Conservation (phyloP, 2,888 invertebrate genomes). For the Matsumyia berberina region DNA sequence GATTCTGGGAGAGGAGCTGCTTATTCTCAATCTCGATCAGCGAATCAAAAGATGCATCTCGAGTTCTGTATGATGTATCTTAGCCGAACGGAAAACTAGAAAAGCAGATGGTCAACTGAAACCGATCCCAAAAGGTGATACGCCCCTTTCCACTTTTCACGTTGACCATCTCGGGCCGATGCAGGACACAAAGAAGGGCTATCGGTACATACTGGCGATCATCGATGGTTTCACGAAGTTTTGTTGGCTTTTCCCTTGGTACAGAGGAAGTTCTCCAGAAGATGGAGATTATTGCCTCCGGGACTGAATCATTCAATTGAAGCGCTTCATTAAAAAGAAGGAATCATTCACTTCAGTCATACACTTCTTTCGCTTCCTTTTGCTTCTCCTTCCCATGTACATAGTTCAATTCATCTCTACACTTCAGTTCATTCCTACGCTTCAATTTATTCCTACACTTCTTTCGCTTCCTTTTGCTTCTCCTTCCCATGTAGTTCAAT, state of each 20-base stretch:
- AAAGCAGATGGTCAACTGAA: constrained; percentile 80
- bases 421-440: no score
- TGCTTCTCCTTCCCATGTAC: no score
- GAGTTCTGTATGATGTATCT: constrained; percentile 56
- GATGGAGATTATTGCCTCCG: constrained; percentile 46
- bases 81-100: constrained; percentile 78
- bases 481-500: no score
- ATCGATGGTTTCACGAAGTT: constrained; percentile 81
- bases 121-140: constrained; percentile 79
- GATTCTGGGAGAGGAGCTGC: constrained; percentile 50
- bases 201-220: constrained; percentile 80
- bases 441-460: no score
- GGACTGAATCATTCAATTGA: no score
- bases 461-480: no score
- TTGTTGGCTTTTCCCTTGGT: constrained; percentile 61
- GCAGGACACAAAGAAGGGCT: constrained; percentile 72
- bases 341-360: no score
- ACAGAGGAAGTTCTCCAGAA: constrained; percentile 64
- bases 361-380: no score
- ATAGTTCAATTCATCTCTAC: no score
- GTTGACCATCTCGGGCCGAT: constrained; percentile 81
- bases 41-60: constrained; percentile 41
- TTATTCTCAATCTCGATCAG: constrained; percentile 25
- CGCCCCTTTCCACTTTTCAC: constrained; percentile 79
- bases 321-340: no score